Evolutionary conservation across 30 jellyfish, hydroid and myxozoan genomes (phyloP).

Genomic region (Nemopilema nomurai): DNA sequence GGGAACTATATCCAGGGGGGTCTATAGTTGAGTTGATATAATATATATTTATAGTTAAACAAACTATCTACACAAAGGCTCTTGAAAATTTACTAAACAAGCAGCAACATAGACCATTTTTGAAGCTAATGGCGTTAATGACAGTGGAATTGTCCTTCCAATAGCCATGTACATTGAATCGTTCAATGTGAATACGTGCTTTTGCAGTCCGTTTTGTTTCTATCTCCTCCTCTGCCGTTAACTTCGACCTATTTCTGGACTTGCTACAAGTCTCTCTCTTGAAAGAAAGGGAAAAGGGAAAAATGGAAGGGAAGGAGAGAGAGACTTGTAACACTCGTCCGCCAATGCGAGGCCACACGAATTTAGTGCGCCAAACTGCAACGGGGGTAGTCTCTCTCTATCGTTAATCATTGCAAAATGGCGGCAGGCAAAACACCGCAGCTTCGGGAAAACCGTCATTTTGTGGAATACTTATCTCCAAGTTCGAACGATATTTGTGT

Average conservation of each 20-base stretch:
- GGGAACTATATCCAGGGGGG: not conserved
- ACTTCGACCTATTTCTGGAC: conserved; percentile 20
- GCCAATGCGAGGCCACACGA: conserved; percentile 23
- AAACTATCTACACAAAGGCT: conserved; percentile 47
- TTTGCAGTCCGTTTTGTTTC: conserved; percentile 76
- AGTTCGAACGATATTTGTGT: conserved; percentile 29
- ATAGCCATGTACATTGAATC: conserved; percentile 82
- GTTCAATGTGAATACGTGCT: conserved; percentile 86
- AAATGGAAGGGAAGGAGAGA: conserved; percentile 4
- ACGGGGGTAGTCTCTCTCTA: conserved; percentile 2
- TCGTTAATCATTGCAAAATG: not conserved
- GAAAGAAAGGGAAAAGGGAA: not conserved
- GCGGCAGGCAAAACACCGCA: conserved; percentile 26
- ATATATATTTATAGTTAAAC: not conserved
- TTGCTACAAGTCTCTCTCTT: not conserved
- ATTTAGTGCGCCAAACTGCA: conserved; percentile 13
- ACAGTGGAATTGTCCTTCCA: conserved; percentile 56
- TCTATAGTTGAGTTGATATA: not conserved
- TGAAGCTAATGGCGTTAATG: conserved; percentile 70
- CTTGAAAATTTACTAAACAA: conserved; percentile 63
- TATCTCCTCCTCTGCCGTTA: conserved; percentile 71
- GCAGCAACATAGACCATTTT: conserved; percentile 74
- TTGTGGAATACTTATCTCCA: conserved; percentile 28
- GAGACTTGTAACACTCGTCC: conserved; percentile 19
- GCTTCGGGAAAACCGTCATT: conserved; percentile 19